Base-by-base conservation (phyloP, 2,113 vertebrate species). In the Nesoenas mayeri region DNA sequence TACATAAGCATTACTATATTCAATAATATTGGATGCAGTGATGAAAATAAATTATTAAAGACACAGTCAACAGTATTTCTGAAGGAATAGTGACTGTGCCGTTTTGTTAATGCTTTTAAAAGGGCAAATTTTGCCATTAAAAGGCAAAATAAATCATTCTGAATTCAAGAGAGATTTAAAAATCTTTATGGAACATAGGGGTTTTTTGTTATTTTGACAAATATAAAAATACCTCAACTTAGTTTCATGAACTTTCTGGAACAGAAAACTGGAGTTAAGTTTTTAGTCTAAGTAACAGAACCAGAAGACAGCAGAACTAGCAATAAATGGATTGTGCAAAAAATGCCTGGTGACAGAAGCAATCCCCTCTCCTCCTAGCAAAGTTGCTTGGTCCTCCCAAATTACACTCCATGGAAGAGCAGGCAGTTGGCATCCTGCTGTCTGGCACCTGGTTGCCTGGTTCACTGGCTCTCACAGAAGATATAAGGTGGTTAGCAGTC, bases 11-110 rank as follows among this genome's bases (percentile, higher is more conserved):
- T 94, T 97, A 69, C 51, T 86, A 81, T 79, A 71, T 29, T 91
- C 58, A 87, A 69, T 92, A 83, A 50, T 73, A 87, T 69, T 66
- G 24, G 15, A 80, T 79, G 32, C 70, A 72, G 28, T 54, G 61
- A 61, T 71, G 65, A 75, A 93, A 91, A 60, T 91, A 22, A 93
- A 70, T 66, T 75, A 89, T 95, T 85, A 89, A 95, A 73, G n/a
- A 82, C 6, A 38, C 18, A 48, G 40, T 88, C 34, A 51, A 36
- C 21, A 34, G 60, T 92, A 91, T 84, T 95, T 94, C 32, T 77
- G 28, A 72, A 66, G 62, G 21, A 90, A 90, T 79, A 70, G 16
- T 10, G 3, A 72, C 12, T 62, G 12, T 61, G 69, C 21, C 13
- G 70, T 54, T 75, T 69, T 83, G 53, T 91, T 83, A 29, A 11